These are phyloP conservation scores for Heliconius hermathena DNA, from an alignment of 1,140 invertebrate species.

Conservation along the genomic window DNA sequence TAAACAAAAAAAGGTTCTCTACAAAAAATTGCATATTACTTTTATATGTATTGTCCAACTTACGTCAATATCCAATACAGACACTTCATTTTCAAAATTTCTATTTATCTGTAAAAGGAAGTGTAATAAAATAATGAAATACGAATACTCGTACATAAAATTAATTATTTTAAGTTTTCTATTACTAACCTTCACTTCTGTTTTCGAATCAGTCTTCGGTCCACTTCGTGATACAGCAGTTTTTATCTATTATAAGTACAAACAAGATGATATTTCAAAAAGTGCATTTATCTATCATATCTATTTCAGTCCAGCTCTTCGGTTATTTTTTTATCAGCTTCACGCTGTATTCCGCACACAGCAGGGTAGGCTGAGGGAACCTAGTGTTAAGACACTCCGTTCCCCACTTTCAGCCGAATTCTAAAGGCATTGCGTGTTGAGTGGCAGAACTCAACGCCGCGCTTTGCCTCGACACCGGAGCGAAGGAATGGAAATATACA, in stretches of 20 bases:
- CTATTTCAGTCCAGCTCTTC: background rate
- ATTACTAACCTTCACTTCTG: conserved; percentile 52
- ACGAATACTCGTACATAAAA: background rate
- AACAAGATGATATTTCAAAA: background rate
- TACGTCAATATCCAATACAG: conserved; percentile 34
- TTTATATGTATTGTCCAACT: background rate
- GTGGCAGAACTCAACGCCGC: too few relatives aligned
- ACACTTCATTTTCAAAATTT: conserved; percentile 42
- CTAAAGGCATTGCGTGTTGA: too few relatives aligned
- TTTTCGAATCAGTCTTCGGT: conserved; percentile 51
- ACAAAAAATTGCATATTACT: too few relatives aligned
- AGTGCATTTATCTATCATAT: background rate
- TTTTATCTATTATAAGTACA: conserved; percentile 43
- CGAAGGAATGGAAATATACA: too few relatives aligned
- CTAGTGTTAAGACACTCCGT: too few relatives aligned
- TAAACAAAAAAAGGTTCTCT: too few relatives aligned
- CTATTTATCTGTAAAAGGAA: conserved; percentile 44
- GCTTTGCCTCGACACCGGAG: too few relatives aligned
- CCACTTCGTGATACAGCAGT: conserved; percentile 40
- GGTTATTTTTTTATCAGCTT: too few relatives aligned
- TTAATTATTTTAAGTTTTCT: background rate
- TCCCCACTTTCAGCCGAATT: too few relatives aligned
- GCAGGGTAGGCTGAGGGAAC: too few relatives aligned
- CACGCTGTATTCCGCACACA: too few relatives aligned
- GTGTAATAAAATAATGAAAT: background rate